phyloP scores from a whole-genome alignment of 2,888 invertebrate species.

The Polyommatus icarus region DNA sequence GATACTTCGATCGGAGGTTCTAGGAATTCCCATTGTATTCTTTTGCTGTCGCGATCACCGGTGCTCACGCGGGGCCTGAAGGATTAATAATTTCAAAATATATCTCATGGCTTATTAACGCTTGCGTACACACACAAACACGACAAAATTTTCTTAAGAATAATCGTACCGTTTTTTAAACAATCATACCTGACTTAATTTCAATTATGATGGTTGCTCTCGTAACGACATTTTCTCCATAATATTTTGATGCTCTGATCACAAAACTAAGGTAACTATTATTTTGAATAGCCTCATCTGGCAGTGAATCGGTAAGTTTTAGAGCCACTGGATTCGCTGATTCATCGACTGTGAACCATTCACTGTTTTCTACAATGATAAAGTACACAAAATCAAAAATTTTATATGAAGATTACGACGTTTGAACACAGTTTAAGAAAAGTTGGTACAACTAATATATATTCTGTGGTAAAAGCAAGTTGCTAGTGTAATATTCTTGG shows the following conservation, averaged over 20 bases:
- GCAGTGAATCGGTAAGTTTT: background rate
- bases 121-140: background rate
- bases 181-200: slow-evolving; percentile 1
- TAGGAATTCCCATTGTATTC: too few species aligned
- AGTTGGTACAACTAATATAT: too few species aligned
- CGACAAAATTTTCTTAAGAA: background rate
- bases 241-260: slow-evolving; percentile 17
- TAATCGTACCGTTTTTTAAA: background rate
- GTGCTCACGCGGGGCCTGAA: too few species aligned
- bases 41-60: too few species aligned
- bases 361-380: background rate
- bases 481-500: background rate
- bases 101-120: too few species aligned
- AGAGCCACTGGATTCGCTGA: background rate
- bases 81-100: too few species aligned
- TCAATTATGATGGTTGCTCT: background rate
- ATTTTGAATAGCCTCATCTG: slow-evolving; percentile 14
- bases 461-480: background rate
- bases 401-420: background rate
- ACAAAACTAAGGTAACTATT: slow-evolving; percentile 6
- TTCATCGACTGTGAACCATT: slow-evolving; percentile 10
- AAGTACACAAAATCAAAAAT: background rate
- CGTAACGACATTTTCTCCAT: background rate
- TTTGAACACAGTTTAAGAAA: background rate
- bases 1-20: too few species aligned